Percentiles rank a stretch among this genome's conserved stretches.
phyloP scores from a whole-genome alignment of 2,888 invertebrate genomes.

The Eurytoma californica region DNA sequence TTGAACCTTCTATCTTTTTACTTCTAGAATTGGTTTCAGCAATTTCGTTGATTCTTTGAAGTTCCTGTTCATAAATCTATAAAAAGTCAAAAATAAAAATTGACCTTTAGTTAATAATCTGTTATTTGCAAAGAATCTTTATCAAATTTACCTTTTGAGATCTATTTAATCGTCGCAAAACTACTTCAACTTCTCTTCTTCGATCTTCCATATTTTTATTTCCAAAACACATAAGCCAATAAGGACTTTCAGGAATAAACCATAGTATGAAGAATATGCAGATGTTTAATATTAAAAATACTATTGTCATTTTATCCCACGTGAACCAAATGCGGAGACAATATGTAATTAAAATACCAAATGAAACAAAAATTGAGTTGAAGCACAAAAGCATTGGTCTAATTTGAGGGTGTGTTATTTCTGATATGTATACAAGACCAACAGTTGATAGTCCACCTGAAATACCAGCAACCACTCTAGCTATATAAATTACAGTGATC shows the following conservation, averaged over 20 bases:
- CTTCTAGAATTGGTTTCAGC: constrained; percentile 46
- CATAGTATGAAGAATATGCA: constrained; percentile 70
- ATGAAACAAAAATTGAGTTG: constrained; percentile 78
- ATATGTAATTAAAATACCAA: constrained; percentile 78
- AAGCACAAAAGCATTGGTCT: constrained; percentile 78
- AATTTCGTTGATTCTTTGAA: constrained; percentile 61
- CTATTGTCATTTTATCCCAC: constrained; percentile 76
- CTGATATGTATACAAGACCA: constrained; percentile 78
- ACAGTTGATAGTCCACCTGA: constrained; percentile 77
- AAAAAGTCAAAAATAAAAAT: constrained; percentile 46
- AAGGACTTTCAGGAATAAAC: constrained; percentile 78
- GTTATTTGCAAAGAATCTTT: not conserved
- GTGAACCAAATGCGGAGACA: constrained; percentile 75
- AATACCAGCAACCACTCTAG: constrained; percentile 77
- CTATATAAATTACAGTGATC: constrained; percentile 75
- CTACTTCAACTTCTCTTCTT: constrained; percentile 67
- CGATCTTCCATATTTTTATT: constrained; percentile 62
- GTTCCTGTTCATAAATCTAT: constrained; percentile 65
- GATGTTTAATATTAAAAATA: constrained; percentile 73
- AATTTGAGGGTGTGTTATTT: constrained; percentile 77
- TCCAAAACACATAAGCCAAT: constrained; percentile 77
- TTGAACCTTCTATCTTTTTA: constrained; percentile 20
- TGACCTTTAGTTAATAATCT: not conserved
- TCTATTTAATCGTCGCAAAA: constrained; percentile 76
- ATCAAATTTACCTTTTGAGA: constrained; percentile 68